Conservation (phyloP, 2,888 invertebrate species). For the Dryococelus australis region DNA sequence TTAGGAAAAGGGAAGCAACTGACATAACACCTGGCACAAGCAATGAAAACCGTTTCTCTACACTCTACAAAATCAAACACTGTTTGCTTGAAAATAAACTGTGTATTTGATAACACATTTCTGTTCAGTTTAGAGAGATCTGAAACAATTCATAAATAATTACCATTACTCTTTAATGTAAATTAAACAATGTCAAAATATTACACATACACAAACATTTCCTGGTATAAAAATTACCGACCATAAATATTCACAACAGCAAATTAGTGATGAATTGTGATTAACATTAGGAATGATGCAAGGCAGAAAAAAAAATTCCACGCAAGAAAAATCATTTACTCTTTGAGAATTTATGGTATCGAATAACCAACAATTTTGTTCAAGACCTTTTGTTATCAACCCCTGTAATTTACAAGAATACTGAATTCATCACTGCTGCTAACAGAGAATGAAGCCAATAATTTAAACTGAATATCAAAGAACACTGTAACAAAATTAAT, state of each 20-base stretch:
- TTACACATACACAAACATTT: not conserved
- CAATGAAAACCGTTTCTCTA: too few species aligned
- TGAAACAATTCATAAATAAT: slow-evolving; percentile 8
- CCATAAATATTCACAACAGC: not conserved
- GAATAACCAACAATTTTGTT: not conserved
- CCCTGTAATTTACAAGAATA: not conserved
- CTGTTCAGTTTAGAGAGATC: not conserved
- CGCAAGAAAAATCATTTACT: not conserved
- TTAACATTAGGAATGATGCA: not conserved
- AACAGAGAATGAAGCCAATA: not conserved
- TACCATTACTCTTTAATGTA: not conserved
- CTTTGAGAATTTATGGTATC: not conserved
- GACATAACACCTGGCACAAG: too few species aligned
- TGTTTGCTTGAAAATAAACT: not conserved
- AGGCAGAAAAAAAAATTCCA: not conserved
- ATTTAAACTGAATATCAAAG: too few species aligned
- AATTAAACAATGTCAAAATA: slow-evolving; percentile 2
- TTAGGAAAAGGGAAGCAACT: too few species aligned
- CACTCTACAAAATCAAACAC: not conserved
- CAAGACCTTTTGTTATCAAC: not conserved
- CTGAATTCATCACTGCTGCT: slow-evolving; percentile 1
- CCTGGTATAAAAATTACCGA: not conserved
- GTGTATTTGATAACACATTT: slow-evolving; percentile 16
- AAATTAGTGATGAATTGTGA: not conserved
- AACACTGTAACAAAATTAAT: not conserved